Conservation (phyloP, 2,888 invertebrate genomes). For the Hyposoter didymator region DNA sequence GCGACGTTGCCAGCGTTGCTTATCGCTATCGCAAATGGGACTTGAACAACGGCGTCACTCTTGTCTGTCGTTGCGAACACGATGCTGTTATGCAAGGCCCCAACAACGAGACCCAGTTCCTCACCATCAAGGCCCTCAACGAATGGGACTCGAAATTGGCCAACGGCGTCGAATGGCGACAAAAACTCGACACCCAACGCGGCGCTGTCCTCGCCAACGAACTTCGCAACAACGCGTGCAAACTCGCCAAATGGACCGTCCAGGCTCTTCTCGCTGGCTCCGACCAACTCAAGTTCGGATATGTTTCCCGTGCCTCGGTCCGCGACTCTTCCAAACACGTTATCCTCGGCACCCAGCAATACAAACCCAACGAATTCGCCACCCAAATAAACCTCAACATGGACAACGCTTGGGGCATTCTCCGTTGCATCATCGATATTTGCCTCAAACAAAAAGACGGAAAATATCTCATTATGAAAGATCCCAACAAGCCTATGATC, state of each 20-base stretch:
- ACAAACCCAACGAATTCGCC: conserved; percentile 99
- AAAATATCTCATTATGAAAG: conserved; percentile 98
- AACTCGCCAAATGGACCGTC: conserved; percentile 99
- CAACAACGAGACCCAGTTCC: conserved; percentile 95
- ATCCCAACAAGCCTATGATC: conserved; percentile 99
- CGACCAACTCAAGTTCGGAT: conserved; percentile 99
- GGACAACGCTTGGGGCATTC: conserved; percentile 99
- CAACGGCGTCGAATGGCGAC: conserved; percentile 99
- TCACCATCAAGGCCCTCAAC: conserved; percentile 98
- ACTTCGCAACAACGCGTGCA: conserved; percentile 99
- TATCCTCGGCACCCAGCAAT: conserved; percentile 98
- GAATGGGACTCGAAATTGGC: conserved; percentile 99
- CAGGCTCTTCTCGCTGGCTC: conserved; percentile 97
- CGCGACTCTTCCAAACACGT: conserved; percentile 98
- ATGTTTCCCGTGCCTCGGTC: conserved; percentile 97
- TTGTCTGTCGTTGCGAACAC: conserved; percentile 98
- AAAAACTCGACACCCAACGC: conserved; percentile 98
- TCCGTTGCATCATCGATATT: conserved; percentile 98
- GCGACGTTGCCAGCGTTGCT: conserved; percentile 97
- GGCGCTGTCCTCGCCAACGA: conserved; percentile 99
- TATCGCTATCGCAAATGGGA: conserved; percentile 99
- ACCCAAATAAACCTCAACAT: conserved; percentile 99
- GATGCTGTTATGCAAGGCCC: conserved; percentile 96
- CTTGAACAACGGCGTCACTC: conserved; percentile 95
- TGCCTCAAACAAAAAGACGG: conserved; percentile 99